Base-by-base conservation (phyloP, 2,888 invertebrate species). In the Spodoptera exigua region DNA sequence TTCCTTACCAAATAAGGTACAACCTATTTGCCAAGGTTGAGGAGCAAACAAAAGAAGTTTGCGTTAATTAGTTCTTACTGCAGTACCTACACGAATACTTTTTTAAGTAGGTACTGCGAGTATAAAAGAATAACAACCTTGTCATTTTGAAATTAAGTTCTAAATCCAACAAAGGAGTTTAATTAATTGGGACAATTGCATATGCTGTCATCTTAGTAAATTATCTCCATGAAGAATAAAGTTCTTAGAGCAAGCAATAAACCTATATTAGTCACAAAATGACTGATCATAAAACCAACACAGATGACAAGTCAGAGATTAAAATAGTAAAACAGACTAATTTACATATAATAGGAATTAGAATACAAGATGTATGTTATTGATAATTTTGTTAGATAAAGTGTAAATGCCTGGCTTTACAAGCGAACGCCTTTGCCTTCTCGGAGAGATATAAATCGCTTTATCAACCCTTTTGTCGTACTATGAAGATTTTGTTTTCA, bases 311-410 rank as follows among this genome's bases (percentile, higher is more conserved):
- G 67, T 7, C 5, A 5, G 27, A 27, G 65, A 68, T 74, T 68
- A 55, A 71, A 80, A 71, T 70, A 74, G 34, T n/a, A 56, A 54
- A 34, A 52, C 37, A 54, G 18, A 40, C 7, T 56, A 35, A 83
- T 83, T 81, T 79, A 78, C 83, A 83, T 83, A 83, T 81, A 83
- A 83, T 83, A 76, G 82, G 76, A 80, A 80, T 83, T 77, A 80
- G 44, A 83, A 82, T 83, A 73, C 47, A 53, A 77, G 70, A 70
- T 74, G 60, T 60, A 32, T 52, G 55, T 67, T 61, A 67, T 76
- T 76, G 81, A 81, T 83, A 70, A 75, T 79, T 78, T 70, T 51
- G 63, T 69, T 65, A 73, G 82, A 81, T 83, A 81, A 68, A 65
- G 65, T 70, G 70, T 64, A 71, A 77, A 79, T 74, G 60, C 68